Base-by-base conservation (phyloP, 2,888 invertebrate species). In the Heteropelma amictum region DNA sequence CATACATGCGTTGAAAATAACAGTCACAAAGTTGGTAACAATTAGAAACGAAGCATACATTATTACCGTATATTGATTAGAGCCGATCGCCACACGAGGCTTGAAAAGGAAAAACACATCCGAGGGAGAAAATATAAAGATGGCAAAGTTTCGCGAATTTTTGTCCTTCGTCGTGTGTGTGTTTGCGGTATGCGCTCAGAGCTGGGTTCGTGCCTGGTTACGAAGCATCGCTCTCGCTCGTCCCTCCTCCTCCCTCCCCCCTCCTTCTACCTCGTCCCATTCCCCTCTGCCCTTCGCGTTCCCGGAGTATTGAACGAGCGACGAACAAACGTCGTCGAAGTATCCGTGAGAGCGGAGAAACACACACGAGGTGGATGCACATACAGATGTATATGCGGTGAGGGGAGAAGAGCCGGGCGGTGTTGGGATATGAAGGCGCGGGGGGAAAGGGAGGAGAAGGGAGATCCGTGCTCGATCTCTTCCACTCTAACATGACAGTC, bases 241-340 rank as follows among this genome's bases (percentile, higher is more conserved):
- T 53, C 70, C 81, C 82, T 83, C 84, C 84, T 80, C 83, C 51
- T n/a, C n/a, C n/a, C n/a, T n/a, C n/a, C n/a, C n/a, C n/a, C n/a
- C n/a, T n/a, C n/a, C n/a, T n/a, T n/a, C n/a, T n/a, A n/a, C n/a
- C n/a, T n/a, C n/a, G n/a, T n/a, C n/a, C n/a, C n/a, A n/a, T n/a
- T n/a, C n/a, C n/a, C n/a, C n/a, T n/a, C n/a, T n/a, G n/a, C n/a
- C n/a, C n/a, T n/a, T n/a, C n/a, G n/a, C n/a, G n/a, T n/a, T n/a
- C 81, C 69, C 64, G 77, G 82, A 86, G 86, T 87, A 87, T 87
- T 86, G 87, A 86, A 86, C 86, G 87, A 85, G 81, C 84, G 84
- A 79, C 81, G 82, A 82, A 81, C 78, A 81, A 81, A 81, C 82
- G 80, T 19, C 49, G 49, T 21, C 45, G 19, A 81, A 81, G 68